Base-by-base conservation (phyloP, 2,888 invertebrate genomes). In the Pyrocoelia pectoralis region DNA sequence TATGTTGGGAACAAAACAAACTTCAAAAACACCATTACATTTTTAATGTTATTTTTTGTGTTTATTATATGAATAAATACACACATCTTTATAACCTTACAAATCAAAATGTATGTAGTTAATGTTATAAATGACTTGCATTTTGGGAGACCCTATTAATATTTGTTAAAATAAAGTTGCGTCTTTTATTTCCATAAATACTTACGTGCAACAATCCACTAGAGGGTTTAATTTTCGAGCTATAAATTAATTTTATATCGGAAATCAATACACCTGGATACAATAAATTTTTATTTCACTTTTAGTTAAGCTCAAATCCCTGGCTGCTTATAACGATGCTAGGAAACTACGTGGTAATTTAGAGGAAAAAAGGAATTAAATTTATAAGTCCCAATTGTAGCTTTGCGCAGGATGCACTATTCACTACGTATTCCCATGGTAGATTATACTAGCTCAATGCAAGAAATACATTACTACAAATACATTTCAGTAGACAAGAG, bases 1-100 rank as follows among this genome's bases (percentile, higher is more conserved):
- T 41, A 17, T 53, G 33, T 33, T 51, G 56, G 56, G 56, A 50
- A 57, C 56, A 57, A 57, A 57, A 29, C 50, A 50, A 57, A 50
- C 33, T 46, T 48, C 49, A 18, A 33, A 24, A 40, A 57, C 56
- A 33, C 49, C 55, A 48, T 48, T n/a, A 15, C 18, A 17, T 17
- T 15, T 15, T 46, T 17, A 46, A 46, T 10, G n/a, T 33, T 33
- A 46, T 18, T 46, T 46, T 46, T 24, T 24, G 24, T 3, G 46
- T 46, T 46, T 15, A 10, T 46, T 17, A 17, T n/a, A 17, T 46
- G n/a, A 46, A 17, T 46, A 17, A 17, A 46, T 46, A 46, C 46
- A 17, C 46, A 15, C 17, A 8, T 43, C 10, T 46, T 46, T n/a
- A 17, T 24, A 6, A n/a, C 41, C 8, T 13, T 41, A 1, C 8